Evolutionary conservation across 2,113 vertebrate genomes (phyloP).

Genomic region (Gopherus flavomarginatus): DNA sequence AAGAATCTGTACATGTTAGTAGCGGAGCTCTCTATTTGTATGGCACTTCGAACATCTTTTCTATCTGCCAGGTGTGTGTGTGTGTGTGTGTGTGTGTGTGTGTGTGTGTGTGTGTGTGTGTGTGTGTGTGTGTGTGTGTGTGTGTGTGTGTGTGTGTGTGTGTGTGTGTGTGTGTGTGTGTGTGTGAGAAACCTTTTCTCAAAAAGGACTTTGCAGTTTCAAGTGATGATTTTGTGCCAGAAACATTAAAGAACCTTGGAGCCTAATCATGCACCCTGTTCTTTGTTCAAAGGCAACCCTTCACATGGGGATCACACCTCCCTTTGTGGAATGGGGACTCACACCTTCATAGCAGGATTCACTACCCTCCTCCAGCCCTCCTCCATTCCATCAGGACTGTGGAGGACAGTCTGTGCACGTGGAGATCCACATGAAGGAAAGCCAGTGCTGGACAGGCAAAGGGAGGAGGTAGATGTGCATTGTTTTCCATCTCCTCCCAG

Average conservation of each 20-base stretch:
- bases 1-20: not conserved
- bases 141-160: not conserved
- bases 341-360: not conserved
- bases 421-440: not conserved
- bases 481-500: not conserved
- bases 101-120: not conserved
- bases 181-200: not conserved
- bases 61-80: not conserved
- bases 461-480: not conserved
- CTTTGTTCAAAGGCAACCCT: not conserved
- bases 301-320: not conserved
- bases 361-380: not conserved
- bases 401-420: not conserved
- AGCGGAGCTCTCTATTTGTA: not conserved
- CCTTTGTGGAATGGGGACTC: not conserved
- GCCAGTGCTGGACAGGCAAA: not conserved
- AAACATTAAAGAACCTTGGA: not conserved
- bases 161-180: too few species aligned
- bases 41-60: constrained; percentile 49
- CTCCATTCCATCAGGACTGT: not conserved
- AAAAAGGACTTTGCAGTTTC: constrained; percentile 4
- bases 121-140: too few species aligned
- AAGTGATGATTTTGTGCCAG: constrained; percentile 6
- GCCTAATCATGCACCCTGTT: not conserved
- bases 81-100: too few species aligned